phyloP scores from a whole-genome alignment of 2,797 vertebrate genomes.

The Enteromius trimaculatus region DNA sequence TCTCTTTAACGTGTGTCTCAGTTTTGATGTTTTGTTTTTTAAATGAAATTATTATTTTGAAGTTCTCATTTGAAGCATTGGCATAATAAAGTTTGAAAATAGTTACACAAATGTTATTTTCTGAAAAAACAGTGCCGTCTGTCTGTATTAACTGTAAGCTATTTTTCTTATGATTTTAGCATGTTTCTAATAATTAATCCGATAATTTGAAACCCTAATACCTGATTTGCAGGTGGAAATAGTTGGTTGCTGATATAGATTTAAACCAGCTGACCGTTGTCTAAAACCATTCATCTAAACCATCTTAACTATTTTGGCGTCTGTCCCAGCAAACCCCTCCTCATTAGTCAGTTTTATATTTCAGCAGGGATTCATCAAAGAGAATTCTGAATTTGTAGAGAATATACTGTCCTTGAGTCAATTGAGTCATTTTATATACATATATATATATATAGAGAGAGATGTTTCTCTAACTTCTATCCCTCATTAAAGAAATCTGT shows the following conservation, averaged over 20 bases:
- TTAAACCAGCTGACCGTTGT: background rate
- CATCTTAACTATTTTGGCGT: background rate
- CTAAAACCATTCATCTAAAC: background rate
- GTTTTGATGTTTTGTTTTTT: background rate
- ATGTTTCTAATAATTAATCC: background rate
- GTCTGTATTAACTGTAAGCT: background rate
- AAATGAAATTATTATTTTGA: background rate
- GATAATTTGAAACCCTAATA: background rate
- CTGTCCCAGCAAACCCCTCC: background rate
- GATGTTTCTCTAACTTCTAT: background rate
- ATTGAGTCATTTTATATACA: background rate
- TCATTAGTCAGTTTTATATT: background rate
- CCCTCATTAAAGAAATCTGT: background rate
- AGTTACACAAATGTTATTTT: background rate
- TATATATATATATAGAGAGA: too few species aligned
- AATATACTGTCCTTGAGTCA: background rate
- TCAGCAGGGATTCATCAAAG: background rate
- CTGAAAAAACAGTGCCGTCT: background rate
- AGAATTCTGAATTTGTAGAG: background rate
- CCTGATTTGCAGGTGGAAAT: background rate
- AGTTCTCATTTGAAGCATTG: background rate
- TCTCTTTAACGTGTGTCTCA: background rate
- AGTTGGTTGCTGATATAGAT: background rate
- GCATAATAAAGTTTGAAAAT: conserved; percentile 31
- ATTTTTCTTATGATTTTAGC: background rate